phyloP scores from a whole-genome alignment of 2,888 invertebrate species.

The Campoplex capitator region DNA sequence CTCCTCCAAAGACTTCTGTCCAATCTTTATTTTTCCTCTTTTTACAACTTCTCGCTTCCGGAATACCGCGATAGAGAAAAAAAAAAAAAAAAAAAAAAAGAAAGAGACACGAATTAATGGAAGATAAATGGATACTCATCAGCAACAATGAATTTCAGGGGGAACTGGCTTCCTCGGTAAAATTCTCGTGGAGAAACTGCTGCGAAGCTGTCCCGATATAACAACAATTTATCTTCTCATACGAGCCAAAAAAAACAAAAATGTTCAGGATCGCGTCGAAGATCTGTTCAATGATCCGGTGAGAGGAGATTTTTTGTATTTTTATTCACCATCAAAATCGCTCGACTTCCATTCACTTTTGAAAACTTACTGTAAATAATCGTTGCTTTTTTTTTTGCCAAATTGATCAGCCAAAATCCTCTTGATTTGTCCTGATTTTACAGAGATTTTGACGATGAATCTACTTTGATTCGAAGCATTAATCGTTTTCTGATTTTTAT shows the following conservation, averaged over 20 bases:
- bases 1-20: not conserved
- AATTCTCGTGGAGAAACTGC: slow-evolving; percentile 87
- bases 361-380: not conserved
- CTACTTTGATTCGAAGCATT: not conserved
- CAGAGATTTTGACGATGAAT: not conserved
- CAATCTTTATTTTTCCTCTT: slow-evolving; percentile 2
- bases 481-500: not conserved
- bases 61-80: not conserved
- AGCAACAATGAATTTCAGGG: slow-evolving; percentile 76
- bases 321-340: not conserved
- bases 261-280: slow-evolving; percentile 85
- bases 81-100: not conserved
- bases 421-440: not conserved
- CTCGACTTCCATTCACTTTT: not conserved
- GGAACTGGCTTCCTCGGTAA: slow-evolving; percentile 86
- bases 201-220: slow-evolving; percentile 86
- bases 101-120: not conserved
- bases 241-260: slow-evolving; percentile 87
- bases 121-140: not conserved
- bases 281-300: slow-evolving; percentile 88
- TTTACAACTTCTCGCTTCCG: not conserved
- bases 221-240: slow-evolving; percentile 86
- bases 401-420: not conserved
- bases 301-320: slow-evolving; percentile 75
- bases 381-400: not conserved